Evolutionary conservation across 2,797 vertebrate genomes (phyloP).

Genomic region (Nothura maculosa): DNA sequence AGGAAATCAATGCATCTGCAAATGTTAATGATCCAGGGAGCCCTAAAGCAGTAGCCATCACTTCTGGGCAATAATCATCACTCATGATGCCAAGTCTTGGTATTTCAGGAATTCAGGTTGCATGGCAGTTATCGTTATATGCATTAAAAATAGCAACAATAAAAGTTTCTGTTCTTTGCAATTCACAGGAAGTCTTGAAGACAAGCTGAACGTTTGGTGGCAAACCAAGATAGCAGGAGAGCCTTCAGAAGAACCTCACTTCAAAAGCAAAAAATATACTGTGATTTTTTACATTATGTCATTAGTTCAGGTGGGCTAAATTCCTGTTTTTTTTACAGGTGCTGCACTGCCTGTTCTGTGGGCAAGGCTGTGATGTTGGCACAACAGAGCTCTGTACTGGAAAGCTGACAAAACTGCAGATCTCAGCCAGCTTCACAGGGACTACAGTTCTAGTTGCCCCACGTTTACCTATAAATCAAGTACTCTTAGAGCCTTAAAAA

Average conservation of each 20-base stretch:
- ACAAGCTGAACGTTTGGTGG: neutral
- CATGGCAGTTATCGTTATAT: neutral
- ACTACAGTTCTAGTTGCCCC: neutral
- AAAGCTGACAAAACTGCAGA: neutral
- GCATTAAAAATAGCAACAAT: neutral
- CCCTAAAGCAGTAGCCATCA: neutral
- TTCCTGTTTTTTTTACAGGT: neutral
- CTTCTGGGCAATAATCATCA: neutral
- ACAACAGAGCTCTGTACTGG: neutral
- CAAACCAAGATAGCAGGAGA: neutral
- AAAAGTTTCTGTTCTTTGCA: neutral
- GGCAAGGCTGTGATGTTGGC: neutral
- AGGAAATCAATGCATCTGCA: neutral
- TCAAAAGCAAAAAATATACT: neutral
- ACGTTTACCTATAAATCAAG: accelerated
- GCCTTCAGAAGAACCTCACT: neutral
- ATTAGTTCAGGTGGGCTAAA: neutral
- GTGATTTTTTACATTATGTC: neutral
- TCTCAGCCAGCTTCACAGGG: neutral
- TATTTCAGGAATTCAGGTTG: neutral
- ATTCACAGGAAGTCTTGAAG: neutral
- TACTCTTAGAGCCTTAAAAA: neutral
- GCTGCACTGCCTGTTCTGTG: neutral
- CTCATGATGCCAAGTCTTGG: neutral
- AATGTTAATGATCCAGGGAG: neutral